Conservation (phyloP, 2,113 vertebrate genomes). For the Calidris pugnax region DNA sequence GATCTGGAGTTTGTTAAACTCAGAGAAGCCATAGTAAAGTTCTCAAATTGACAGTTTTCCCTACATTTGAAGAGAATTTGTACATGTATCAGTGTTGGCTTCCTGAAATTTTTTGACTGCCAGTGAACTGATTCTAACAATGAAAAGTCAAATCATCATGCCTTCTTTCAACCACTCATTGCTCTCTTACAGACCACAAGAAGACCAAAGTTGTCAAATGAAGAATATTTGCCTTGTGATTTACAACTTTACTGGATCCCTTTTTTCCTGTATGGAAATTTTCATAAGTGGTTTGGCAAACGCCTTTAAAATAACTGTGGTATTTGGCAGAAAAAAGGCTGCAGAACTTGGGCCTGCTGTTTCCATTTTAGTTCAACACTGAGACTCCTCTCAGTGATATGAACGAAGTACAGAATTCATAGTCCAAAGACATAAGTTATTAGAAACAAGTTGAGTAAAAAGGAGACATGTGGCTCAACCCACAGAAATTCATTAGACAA, state of each 20-base stretch:
- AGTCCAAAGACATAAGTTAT: constrained; percentile 14
- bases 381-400: background rate
- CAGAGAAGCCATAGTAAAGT: constrained; percentile 35
- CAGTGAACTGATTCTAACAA: constrained; percentile 61
- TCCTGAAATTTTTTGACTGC: constrained; percentile 63
- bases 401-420: background rate
- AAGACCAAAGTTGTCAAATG: constrained; percentile 37
- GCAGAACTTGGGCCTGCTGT: constrained; percentile 8
- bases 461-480: constrained; percentile 21
- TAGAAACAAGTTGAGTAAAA: constrained; percentile 35
- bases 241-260: background rate
- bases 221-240: constrained; percentile 31
- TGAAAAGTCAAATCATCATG: constrained; percentile 56
- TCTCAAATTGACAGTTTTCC: constrained; percentile 59
- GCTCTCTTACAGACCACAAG: constrained; percentile 52
- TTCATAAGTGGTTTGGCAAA: constrained; percentile 59
- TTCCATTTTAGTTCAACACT: constrained; percentile 43
- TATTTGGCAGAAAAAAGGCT: constrained; percentile 26
- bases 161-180: constrained; percentile 39
- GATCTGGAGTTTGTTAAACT: constrained; percentile 36
- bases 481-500: constrained; percentile 51
- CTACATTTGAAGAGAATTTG: constrained; percentile 67
- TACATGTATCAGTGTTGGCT: constrained; percentile 62
- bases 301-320: constrained; percentile 34
- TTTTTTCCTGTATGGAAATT: constrained; percentile 38